Base-by-base conservation (phyloP, 1,140 invertebrate genomes). In the Adoxophyes honmai region DNA sequence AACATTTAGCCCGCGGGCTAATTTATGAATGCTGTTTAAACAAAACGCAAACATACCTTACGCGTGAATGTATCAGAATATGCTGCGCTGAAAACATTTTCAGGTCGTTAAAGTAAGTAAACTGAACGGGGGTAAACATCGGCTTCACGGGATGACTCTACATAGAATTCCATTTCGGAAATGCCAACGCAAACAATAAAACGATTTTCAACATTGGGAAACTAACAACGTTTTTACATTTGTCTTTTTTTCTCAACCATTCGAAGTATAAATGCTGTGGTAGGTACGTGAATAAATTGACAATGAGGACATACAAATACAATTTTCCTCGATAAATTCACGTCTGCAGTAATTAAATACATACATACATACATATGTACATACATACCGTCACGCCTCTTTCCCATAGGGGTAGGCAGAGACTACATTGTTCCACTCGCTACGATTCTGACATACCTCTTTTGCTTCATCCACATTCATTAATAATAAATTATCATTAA, bases 121-220 rank as follows among this genome's bases (percentile, higher is more conserved):
- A 48, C n/a, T 48, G 18, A 28, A 18, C 18, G 21, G 18, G 16
- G n/a, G 42, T 21, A 48, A 48, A 48, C 11, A 48, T 48, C 21
- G 42, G 42, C 42, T 28, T 28, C 28, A 18, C 42, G 21, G 8
- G 21, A 48, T 48, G 42, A 28, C n/a, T 48, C 42, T 6, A 48
- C 42, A 48, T 48, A 11, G 42, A 21, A 48, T 11, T 48, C 42
- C 42, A 48, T 48, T 48, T 48, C 42, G 16, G 42, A 48, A 48
- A 48, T n/a, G n/a, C 16, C 13, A 48, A 21, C 16, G 42, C 15
- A 48, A 21, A 48, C 42, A 48, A 48, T 48, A 28, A 48, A 48
- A 21, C 15, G 15, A 48, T 48, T 48, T 48, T 21, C 18, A 48
- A 48, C 16, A 48, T 48, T n/a, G 42, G 16, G 21, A 21, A 48